Conservation (phyloP, 2,888 invertebrate genomes). For the Pachydiplax longipennis region DNA sequence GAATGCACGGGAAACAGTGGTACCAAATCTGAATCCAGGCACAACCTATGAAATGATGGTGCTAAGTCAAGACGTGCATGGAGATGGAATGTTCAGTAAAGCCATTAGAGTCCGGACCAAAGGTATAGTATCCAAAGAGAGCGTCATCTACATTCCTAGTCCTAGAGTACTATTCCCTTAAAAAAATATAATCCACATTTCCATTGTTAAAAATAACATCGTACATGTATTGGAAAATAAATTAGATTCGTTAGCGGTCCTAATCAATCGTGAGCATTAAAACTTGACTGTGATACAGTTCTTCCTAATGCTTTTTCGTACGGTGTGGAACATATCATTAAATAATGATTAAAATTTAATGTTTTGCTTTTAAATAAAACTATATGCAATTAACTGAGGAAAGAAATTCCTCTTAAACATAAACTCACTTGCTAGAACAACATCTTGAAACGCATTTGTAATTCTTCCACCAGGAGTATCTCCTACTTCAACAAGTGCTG, state of each 20-base stretch:
- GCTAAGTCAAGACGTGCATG: conserved; percentile 83
- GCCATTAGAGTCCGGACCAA: conserved; percentile 77
- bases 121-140: conserved; percentile 56
- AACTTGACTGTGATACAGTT: not conserved
- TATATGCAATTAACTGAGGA: no score
- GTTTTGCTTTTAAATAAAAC: not conserved
- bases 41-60: conserved; percentile 91
- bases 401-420: no score
- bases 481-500: not conserved
- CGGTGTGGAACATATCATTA: not conserved
- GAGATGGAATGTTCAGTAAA: conserved; percentile 91
- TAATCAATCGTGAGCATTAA: not conserved
- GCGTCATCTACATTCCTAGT: not conserved
- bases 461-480: conserved; percentile 6
- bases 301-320: no score
- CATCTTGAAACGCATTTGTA: not conserved
- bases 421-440: not conserved
- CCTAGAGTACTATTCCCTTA: not conserved
- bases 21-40: conserved; percentile 77
- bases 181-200: no score
- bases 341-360: not conserved
- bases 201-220: no score
- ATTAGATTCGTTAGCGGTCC: not conserved
- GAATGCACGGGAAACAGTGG: conserved; percentile 75
- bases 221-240: not conserved